Percentiles rank a stretch among this genome's conserved stretches.
These are phyloP conservation scores for Anagrus nilaparvatae DNA, from an alignment of 1,140 invertebrate genomes.

Conservation along the genomic window DNA sequence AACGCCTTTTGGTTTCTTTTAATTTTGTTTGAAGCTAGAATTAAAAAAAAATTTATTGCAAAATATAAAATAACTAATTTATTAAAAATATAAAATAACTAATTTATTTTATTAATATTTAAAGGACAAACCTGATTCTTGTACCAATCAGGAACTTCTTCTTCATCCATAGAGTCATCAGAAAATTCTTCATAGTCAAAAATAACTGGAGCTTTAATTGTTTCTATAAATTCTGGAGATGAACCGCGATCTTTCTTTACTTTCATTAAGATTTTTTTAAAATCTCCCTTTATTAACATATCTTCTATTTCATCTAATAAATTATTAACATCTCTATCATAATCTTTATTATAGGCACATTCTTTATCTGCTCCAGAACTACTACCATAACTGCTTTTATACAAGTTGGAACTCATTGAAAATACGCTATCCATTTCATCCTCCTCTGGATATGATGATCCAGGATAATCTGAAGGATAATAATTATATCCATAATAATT, in stretches of 20 bases:
- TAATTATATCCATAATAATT: no score
- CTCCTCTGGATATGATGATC: no score
- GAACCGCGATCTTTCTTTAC: no score
- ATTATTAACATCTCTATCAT: not conserved
- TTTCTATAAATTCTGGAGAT: no score
- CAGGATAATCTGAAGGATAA: no score
- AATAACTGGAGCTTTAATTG: no score
- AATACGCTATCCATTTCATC: no score
- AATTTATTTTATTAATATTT: not conserved
- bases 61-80: not conserved
- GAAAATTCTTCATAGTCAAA: constrained; percentile 10
- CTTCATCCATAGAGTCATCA: not conserved
- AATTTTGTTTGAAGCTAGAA: constrained; percentile 12
- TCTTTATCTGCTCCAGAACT: no score
- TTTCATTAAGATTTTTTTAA: constrained; percentile 4
- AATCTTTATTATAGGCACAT: not conserved
- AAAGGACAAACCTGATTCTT: constrained; percentile 6
- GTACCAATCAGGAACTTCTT: constrained; percentile 5
- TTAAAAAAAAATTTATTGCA: not conserved
- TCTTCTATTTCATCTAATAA: not conserved
- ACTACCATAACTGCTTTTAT: no score
- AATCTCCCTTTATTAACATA: not conserved
- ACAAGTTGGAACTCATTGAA: no score
- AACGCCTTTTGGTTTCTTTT: constrained; percentile 1
- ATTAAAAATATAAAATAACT: not conserved